Percentiles rank a stretch among this genome's conserved stretches.
Evolutionary conservation across 2,113 vertebrate species (phyloP).

Genomic region (Urocitellus parryii): DNA sequence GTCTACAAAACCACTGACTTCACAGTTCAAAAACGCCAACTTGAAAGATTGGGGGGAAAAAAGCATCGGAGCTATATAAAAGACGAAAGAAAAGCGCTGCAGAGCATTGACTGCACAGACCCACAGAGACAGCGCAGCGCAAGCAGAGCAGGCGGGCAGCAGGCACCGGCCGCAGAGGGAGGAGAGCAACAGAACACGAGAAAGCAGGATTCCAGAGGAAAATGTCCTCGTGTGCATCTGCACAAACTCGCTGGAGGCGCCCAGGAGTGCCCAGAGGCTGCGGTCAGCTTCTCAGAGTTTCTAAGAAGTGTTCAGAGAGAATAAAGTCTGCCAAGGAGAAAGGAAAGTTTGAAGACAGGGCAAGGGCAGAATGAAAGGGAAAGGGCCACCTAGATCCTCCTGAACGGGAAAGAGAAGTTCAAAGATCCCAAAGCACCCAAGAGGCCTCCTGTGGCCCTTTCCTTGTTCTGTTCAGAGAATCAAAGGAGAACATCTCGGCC

Average conservation of each 20-base stretch:
- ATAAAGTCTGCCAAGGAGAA: slow-evolving; percentile 91
- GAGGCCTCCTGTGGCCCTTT: slow-evolving; percentile 91
- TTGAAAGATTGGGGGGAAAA: slow-evolving; percentile 6
- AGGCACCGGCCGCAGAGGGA: neutral
- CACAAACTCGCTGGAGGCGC: neutral
- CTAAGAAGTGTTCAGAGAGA: neutral
- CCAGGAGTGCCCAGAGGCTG: neutral
- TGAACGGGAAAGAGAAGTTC: slow-evolving; percentile 89
- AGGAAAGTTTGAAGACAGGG: slow-evolving; percentile 94
- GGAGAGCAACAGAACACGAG: neutral
- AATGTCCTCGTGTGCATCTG: neutral
- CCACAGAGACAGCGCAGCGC: neutral
- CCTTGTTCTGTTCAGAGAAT: neutral
- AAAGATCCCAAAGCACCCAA: slow-evolving; percentile 95
- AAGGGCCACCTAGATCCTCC: slow-evolving; percentile 88
- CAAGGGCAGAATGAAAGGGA: slow-evolving; percentile 93
- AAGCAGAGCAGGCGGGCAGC: neutral
- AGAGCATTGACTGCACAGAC: neutral
- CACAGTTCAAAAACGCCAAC: neutral
- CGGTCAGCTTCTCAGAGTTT: neutral
- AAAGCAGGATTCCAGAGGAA: neutral
- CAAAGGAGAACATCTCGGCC: neutral
- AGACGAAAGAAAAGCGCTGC: neutral
- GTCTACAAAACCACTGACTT: neutral
- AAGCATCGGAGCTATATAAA: neutral